Conservation (phyloP, 2,888 invertebrate genomes). For the Cosmia pyralina region DNA sequence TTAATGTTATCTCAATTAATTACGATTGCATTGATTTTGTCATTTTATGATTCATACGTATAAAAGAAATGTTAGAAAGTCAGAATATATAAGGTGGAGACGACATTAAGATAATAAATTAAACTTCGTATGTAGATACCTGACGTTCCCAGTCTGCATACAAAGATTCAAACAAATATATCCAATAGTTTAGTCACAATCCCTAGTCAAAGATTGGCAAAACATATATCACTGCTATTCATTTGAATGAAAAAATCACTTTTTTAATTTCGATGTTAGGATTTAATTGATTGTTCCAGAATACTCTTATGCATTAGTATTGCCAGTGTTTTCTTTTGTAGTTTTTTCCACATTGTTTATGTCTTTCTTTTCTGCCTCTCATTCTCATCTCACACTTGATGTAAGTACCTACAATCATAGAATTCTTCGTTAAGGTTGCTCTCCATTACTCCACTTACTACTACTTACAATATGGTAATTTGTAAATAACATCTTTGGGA, state of each 20-base stretch:
- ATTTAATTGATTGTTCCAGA: neutral
- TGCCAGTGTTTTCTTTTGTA: neutral
- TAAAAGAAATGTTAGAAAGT: slow-evolving; percentile 6
- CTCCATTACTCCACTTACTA: slow-evolving; percentile 47
- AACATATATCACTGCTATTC: neutral
- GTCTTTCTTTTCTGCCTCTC: slow-evolving; percentile 36
- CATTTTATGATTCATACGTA: neutral
- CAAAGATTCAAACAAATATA: neutral
- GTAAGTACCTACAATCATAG: neutral
- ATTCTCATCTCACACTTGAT: neutral
- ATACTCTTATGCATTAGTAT: neutral
- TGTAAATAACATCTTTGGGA: slow-evolving; percentile 69
- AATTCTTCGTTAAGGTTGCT: slow-evolving; percentile 2
- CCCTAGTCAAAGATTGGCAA: neutral
- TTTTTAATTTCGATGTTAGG: neutral
- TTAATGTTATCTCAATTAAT: neutral
- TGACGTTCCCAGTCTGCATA: neutral
- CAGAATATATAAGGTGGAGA: neutral
- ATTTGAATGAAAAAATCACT: neutral
- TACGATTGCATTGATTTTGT: neutral
- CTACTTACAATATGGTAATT: slow-evolving; percentile 68
- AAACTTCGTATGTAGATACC: neutral
- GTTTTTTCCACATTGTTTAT: neutral
- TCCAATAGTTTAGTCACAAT: neutral
- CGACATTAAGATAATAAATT: neutral